Percentiles rank a stretch among this genome's conserved stretches.
Evolutionary conservation across 2,113 vertebrate genomes (phyloP).

Genomic region (Manacus vitellinus): DNA sequence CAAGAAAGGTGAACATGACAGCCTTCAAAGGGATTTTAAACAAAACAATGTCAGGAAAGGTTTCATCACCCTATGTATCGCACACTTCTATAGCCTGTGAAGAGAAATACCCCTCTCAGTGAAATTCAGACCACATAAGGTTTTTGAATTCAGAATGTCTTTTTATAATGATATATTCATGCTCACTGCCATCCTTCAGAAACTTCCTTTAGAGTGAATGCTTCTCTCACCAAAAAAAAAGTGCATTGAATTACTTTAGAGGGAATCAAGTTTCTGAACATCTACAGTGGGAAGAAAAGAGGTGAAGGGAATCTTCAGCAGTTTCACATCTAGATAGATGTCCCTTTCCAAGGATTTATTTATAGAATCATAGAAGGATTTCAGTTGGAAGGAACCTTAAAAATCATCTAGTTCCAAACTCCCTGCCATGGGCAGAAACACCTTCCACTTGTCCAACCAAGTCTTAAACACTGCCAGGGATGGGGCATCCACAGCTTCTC

Average conservation of each 20-base stretch:
- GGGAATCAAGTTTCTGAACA: not conserved
- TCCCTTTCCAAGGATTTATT: not conserved
- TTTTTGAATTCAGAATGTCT: constrained; percentile 20
- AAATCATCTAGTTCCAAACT: not conserved
- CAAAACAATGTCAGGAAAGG: constrained; percentile 24
- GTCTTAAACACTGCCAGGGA: not conserved
- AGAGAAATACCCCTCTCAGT: not conserved
- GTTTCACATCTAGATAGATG: not conserved
- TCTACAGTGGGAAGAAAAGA: not conserved
- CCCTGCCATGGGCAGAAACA: not conserved
- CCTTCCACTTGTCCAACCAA: not conserved
- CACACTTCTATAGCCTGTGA: not conserved
- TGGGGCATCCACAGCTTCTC: not conserved
- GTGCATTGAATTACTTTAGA: not conserved
- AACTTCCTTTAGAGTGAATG: not conserved
- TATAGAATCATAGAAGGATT: not conserved
- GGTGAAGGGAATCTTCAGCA: not conserved
- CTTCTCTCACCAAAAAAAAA: not conserved
- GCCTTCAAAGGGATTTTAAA: constrained; percentile 45
- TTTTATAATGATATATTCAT: constrained; percentile 50
- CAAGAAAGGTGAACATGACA: not conserved
- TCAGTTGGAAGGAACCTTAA: not conserved
- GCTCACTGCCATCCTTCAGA: not conserved
- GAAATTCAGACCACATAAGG: constrained; percentile 9
- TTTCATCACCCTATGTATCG: not conserved